These are phyloP conservation scores for Perca flavescens DNA, from an alignment of 2,113 vertebrate genomes.

Conservation along the genomic window DNA sequence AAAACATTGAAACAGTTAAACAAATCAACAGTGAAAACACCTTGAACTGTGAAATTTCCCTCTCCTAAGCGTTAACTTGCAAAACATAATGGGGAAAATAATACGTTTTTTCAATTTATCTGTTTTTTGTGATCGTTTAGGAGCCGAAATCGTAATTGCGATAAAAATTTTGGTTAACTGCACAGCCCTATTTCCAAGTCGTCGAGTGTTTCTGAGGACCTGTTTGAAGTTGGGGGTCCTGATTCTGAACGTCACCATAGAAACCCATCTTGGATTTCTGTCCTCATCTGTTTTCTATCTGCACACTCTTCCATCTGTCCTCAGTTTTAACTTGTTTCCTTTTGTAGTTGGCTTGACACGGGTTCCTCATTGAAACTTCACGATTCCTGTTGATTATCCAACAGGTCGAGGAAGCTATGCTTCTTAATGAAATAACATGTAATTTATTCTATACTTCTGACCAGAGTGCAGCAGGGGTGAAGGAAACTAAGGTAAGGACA, in stretches of 20 bases:
- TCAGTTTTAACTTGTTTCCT: slow-evolving; percentile 83
- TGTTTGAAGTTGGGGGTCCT: slow-evolving; percentile 11
- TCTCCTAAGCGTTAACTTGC: too few species aligned
- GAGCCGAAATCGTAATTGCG: too few species aligned
- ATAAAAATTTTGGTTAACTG: too few species aligned
- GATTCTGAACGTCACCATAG: slow-evolving; percentile 64
- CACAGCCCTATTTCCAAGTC: neutral
- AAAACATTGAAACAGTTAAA: too few species aligned
- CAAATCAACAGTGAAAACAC: too few species aligned
- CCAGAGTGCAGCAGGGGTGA: slow-evolving; percentile 87
- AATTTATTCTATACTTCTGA: slow-evolving; percentile 89
- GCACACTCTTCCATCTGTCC: slow-evolving; percentile 77
- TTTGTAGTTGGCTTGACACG: slow-evolving; percentile 81
- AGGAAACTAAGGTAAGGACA: slow-evolving; percentile 84
- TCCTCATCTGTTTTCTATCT: slow-evolving; percentile 68
- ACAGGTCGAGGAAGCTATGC: slow-evolving; percentile 88
- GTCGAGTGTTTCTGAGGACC: slow-evolving; percentile 20
- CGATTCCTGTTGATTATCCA: slow-evolving; percentile 87
- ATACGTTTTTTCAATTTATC: too few species aligned
- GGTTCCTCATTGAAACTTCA: slow-evolving; percentile 86
- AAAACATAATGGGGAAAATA: too few species aligned
- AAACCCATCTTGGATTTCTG: slow-evolving; percentile 65
- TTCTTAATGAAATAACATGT: slow-evolving; percentile 89
- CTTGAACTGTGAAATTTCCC: too few species aligned
- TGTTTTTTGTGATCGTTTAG: too few species aligned